Conservation (phyloP, 2,113 vertebrate species). For the Sinocyclocheilus grahami region DNA sequence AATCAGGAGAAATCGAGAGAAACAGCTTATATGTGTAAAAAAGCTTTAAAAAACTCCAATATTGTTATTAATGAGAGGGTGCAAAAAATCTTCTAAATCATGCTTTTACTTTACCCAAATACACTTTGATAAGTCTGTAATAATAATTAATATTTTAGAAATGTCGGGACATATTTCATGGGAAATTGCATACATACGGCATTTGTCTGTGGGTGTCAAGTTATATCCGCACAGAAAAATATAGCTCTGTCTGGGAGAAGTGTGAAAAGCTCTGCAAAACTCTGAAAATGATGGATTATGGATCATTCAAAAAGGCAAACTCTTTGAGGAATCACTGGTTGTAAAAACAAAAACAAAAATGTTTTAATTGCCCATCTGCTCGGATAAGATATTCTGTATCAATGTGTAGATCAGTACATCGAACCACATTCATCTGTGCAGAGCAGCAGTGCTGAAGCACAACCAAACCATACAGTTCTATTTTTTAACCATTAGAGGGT, state of each 20-base stretch:
- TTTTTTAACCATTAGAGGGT: no score
- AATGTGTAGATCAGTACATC: not conserved
- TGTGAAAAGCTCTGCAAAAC: not conserved
- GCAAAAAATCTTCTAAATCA: not conserved
- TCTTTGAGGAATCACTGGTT: not conserved
- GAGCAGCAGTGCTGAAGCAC: no score
- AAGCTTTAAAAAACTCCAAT: not conserved
- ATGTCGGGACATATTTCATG: no score
- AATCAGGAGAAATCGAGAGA: not conserved
- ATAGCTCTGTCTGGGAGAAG: not conserved
- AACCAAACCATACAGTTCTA: no score
- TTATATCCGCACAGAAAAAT: not conserved
- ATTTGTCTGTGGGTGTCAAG: no score
- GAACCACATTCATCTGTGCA: not conserved
- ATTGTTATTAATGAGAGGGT: not conserved
- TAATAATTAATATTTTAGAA: not conserved
- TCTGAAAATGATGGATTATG: no score
- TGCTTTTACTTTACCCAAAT: no score
- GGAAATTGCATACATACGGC: no score
- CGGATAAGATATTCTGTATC: not conserved
- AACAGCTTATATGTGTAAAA: not conserved
- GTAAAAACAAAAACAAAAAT: no score
- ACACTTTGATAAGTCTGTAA: no score
- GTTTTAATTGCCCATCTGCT: not conserved
- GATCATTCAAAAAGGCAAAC: not conserved